A percentile compares a stretch with the other conserved stretches of the same genome.
Evolutionary conservation across 2,888 invertebrate species (phyloP).

Genomic region (Eupithecia subumbrata): DNA sequence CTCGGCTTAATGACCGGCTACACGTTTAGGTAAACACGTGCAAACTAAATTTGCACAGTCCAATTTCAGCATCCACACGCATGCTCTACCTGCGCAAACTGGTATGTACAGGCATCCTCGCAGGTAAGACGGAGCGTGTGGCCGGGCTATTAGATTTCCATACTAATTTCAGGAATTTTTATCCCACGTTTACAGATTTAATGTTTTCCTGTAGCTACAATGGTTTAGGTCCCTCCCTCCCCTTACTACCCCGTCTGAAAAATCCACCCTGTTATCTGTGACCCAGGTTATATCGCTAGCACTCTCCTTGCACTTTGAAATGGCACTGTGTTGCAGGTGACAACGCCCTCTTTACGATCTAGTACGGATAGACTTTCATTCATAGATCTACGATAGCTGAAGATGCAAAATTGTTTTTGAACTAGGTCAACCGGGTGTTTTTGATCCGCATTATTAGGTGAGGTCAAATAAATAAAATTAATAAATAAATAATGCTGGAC

Average conservation of each 20-base stretch:
- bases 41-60: too few relatives aligned
- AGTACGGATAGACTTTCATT: neutral
- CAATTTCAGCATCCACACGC: too few relatives aligned
- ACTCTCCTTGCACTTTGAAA: neutral
- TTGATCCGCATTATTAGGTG: neutral
- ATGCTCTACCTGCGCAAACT: too few relatives aligned
- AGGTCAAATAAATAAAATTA: too few relatives aligned
- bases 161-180: neutral
- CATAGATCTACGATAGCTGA: neutral
- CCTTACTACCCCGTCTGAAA: neutral
- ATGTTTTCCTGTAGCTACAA: neutral
- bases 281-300: neutral
- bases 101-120: too few relatives aligned
- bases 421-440: neutral
- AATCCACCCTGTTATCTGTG: neutral
- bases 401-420: neutral
- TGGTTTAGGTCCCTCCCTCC: neutral
- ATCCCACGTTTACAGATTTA: neutral
- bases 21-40: too few relatives aligned
- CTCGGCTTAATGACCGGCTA: too few relatives aligned
- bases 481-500: too few relatives aligned
- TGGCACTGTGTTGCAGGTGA: neutral
- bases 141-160: neutral
- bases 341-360: neutral
- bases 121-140: too few relatives aligned